These are phyloP conservation scores for Maccullochella peelii DNA, from an alignment of 2,113 vertebrate genomes.

Conservation along the genomic window DNA sequence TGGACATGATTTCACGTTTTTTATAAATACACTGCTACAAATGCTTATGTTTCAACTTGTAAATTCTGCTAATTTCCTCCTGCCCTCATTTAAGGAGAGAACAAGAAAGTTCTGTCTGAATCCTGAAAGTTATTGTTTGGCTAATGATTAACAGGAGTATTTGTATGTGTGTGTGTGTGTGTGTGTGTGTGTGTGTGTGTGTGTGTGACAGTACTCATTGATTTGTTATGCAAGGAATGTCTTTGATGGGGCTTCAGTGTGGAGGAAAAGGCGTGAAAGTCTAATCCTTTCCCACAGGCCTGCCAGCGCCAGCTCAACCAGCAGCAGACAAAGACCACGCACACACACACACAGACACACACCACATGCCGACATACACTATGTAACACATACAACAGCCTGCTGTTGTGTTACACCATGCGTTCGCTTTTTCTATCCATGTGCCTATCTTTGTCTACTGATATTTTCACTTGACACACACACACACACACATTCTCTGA, in stretches of 20 bases:
- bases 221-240: conserved; percentile 92
- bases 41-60: not conserved
- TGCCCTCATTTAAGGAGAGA: conserved; percentile 5
- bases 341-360: conserved; percentile 34
- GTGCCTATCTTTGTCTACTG: not conserved
- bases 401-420: conserved; percentile 2
- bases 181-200: conserved; percentile 44
- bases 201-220: conserved; percentile 83
- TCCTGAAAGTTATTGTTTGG: conserved; percentile 43
- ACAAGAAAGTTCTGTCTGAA: conserved; percentile 76
- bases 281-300: conserved; percentile 94
- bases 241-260: conserved; percentile 90
- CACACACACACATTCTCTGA: not conserved
- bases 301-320: conserved; percentile 86
- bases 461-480: not conserved
- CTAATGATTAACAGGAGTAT: conserved; percentile 59
- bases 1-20: no score
- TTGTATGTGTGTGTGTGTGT: conserved; percentile 34
- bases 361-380: not conserved
- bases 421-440: conserved; percentile 15
- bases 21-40: not conserved
- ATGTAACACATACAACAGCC: conserved; percentile 4
- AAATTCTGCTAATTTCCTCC: not conserved
- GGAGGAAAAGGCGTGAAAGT: conserved; percentile 86
- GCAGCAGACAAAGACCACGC: conserved; percentile 78